Conservation (phyloP, 2,113 vertebrate genomes). For the Sylvilagus bachmani region DNA sequence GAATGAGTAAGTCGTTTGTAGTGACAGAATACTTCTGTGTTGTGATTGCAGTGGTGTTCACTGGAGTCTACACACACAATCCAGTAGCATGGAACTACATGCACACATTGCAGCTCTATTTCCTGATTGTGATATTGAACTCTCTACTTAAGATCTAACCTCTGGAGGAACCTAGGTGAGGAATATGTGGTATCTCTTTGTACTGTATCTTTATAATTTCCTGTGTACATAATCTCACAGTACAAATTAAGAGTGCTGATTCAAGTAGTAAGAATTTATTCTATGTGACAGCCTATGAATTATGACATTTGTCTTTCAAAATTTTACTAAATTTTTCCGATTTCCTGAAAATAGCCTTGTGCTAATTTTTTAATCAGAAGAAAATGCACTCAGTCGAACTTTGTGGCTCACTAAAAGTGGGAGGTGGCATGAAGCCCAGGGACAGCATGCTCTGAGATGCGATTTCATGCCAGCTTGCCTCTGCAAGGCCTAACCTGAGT, state of each 20-base stretch:
- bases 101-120: not conserved
- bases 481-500: not conserved
- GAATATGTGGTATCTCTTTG: not conserved
- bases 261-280: not conserved
- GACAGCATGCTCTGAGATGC: not conserved
- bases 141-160: not conserved
- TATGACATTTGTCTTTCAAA: conserved; percentile 29
- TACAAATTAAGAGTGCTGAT: not conserved
- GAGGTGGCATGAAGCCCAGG: not conserved
- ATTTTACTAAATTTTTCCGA: not conserved
- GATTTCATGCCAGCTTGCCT: not conserved
- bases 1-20: not conserved
- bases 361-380: not conserved
- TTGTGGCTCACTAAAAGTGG: conserved; percentile 40
- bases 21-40: not conserved
- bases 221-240: conserved; percentile 24
- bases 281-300: not conserved
- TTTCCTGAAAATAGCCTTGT: not conserved
- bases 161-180: not conserved
- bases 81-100: not conserved
- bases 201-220: not conserved
- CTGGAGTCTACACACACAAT: not conserved
- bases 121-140: not conserved
- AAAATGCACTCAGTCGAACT: not conserved
- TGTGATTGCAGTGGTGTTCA: not conserved